Evolutionary conservation across 2,888 invertebrate genomes (phyloP), one percentile per base, ranked within the genome.

Genomic region (Physocephala rufipes): DNA sequence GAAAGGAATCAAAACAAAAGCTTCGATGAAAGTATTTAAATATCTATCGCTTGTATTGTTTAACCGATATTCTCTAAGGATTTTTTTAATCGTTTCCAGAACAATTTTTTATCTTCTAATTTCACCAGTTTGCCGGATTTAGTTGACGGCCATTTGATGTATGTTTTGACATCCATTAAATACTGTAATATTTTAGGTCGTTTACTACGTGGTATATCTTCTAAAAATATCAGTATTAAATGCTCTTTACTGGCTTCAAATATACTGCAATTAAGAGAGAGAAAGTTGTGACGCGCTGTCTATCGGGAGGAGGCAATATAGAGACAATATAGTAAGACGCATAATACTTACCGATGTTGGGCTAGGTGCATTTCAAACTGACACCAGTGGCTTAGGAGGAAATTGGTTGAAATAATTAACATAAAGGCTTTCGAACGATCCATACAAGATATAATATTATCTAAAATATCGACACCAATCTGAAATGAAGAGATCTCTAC

Each of bases 331-430:
- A n/a, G n/a, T n/a, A n/a, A n/a, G n/a, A n/a, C n/a, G n/a, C n/a
- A n/a, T n/a, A n/a, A 36, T 15, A 16, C 73, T 63, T 59, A 89
- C 88, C 90, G 87, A 79, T 91, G 90, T 72, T 92, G 91, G 0
- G 91, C 92, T 61, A 92, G 79, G 76, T 91, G 90, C 89, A 92
- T 90, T 82, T 92, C 92, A 76, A 91, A 92, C 77, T 91, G 90
- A 77, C 92, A 92, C 92, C 92, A 92, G 74, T 91, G 90, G 75
- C 92, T 92, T 12, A 88, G 84, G 9, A 91, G 82, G 81, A 92
- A 92, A 75, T 87, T 86, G 53, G 89, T 87, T 0, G 91, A 91
- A 16, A 92, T 87, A 12, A 92, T 87, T 71, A 92, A 83, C 84
- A 92, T 87, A 0, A 92, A 88, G 5, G 89, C 88, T 21, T 89